These are phyloP conservation scores for Chloromyia formosa DNA, from an alignment of 2,888 invertebrate species.

Conservation along the genomic window DNA sequence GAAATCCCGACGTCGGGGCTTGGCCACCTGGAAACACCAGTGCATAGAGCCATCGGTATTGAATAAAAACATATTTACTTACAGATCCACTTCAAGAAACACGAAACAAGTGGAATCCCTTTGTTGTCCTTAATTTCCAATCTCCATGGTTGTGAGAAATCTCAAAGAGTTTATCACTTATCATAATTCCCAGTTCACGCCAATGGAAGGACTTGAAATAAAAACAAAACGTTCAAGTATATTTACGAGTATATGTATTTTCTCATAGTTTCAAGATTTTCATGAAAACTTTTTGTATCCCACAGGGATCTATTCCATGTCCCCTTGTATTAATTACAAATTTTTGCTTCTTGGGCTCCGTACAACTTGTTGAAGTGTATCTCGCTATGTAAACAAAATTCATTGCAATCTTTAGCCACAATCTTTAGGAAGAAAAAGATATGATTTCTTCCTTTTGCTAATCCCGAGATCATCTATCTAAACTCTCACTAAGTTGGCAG, in stretches of 20 bases:
- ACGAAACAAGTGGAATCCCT: no score
- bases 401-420: conserved; percentile 29
- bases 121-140: no score
- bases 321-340: neutral
- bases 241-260: no score
- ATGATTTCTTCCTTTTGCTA: conserved; percentile 23
- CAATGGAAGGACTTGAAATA: neutral
- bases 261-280: neutral
- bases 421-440: no score
- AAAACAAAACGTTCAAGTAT: no score
- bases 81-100: no score
- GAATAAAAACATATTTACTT: no score
- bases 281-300: conserved; percentile 22
- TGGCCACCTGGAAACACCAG: no score
- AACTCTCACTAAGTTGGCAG: conserved; percentile 31
- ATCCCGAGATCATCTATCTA: conserved; percentile 38
- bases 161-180: neutral
- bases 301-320: conserved; percentile 38
- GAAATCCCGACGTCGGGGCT: no score
- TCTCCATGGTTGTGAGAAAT: no score
- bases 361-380: conserved; percentile 38
- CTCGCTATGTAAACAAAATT: conserved; percentile 26
- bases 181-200: neutral
- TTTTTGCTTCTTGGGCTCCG: conserved; percentile 1
- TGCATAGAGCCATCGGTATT: no score